Base-by-base conservation (phyloP, 2,113 vertebrate species). In the Chlorodrepanis virens region DNA sequence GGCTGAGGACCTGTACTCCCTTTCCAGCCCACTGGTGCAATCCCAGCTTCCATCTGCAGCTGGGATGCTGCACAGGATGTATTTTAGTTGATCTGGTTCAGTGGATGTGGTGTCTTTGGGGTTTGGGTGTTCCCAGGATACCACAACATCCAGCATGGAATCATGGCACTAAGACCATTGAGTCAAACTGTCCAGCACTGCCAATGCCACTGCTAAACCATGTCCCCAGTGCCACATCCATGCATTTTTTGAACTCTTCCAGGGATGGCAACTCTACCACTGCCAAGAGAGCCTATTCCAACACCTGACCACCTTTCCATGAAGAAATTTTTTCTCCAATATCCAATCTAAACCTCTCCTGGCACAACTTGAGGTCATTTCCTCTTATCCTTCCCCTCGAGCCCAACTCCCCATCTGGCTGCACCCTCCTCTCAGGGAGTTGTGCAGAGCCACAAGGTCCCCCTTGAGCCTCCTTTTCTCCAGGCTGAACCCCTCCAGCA, bases 401-500 rank as follows among this genome's bases (percentile, higher is more conserved):
- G 11, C 39, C 8, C 0, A 0, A 45, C 3, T 42, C 10, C 7
- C 8, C 37, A 31, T 4, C 27, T 33, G 33, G 39, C 27, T 69
- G 2, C 33, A 19, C 4, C 15, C 28, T 78, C 47, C 47, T 20
- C 10, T 45, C 33, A 61, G 33, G 45, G 33, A 53, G 3, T 9
- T 53, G 22, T 39, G 33, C 11, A 44, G 37, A 60, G 27, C 17
- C 44, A 44, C 4, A 52, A 87, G 33, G 33, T 33, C 3, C 10
- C 11, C 5, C 12, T n/a, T 16, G 28, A 78, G 15, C 12, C 28
- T 39, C 47, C 23, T 28, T 39, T 19, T 45, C 47, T 53, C 39
- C 54, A 69, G 6, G 12, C 5, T 60, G 22, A 37, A 2, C 10
- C 18, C 9, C 6, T 33, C 54, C 28, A 39, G 39, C 33, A 53